Evolutionary conservation across 2,888 invertebrate species (phyloP).

Genomic region (Leptinotarsa rubiginosa): DNA sequence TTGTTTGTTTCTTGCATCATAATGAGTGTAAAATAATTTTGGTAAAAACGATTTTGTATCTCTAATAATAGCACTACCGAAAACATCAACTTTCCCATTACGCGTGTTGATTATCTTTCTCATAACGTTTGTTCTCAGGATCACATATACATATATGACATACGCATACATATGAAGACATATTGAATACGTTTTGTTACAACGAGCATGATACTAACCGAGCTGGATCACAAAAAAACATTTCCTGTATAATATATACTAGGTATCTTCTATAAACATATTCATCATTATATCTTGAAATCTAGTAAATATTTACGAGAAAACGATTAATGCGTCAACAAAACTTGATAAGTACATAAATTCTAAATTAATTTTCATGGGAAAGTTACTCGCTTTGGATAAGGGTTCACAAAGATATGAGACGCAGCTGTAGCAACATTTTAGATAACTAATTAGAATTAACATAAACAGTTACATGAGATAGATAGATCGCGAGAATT

Average conservation of each 20-base stretch:
- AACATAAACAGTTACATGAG: not conserved
- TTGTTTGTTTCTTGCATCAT: too few species aligned
- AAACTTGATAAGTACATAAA: slow-evolving; percentile 23
- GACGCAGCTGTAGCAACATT: slow-evolving; percentile 16
- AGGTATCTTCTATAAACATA: not conserved
- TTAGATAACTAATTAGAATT: not conserved
- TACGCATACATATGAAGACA: not conserved
- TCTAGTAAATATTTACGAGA: slow-evolving; percentile 27
- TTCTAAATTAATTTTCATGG: slow-evolving; percentile 21
- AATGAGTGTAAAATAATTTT: too few species aligned
- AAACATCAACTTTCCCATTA: not conserved
- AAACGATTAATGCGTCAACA: slow-evolving; percentile 15
- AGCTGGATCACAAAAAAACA: slow-evolving; percentile 17
- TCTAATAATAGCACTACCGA: too few species aligned
- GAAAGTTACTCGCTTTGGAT: slow-evolving; percentile 20
- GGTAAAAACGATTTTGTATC: too few species aligned
- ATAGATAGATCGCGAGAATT: not conserved
- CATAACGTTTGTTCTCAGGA: not conserved
- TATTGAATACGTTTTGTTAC: not conserved
- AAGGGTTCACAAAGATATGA: slow-evolving; percentile 19
- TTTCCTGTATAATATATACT: too few species aligned
- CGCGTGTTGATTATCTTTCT: not conserved
- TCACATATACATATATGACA: not conserved
- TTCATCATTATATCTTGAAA: slow-evolving; percentile 18
- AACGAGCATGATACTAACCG: slow-evolving; percentile 1